Percentiles rank a stretch among this genome's conserved stretches.
phyloP scores from a whole-genome alignment of 2,888 invertebrate genomes.

The Eristalis tenax region DNA sequence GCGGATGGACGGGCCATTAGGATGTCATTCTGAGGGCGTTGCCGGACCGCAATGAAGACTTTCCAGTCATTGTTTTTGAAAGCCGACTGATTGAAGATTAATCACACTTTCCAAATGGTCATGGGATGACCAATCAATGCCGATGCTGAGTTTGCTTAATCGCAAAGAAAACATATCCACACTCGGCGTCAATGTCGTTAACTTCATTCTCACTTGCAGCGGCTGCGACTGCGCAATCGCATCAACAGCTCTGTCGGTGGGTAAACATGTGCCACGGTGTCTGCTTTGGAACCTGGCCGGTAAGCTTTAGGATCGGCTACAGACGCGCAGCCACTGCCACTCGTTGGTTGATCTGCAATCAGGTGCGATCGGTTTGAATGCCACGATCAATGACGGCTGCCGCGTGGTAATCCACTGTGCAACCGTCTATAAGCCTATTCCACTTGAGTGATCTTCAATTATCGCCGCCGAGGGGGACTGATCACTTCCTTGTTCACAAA shows the following conservation, averaged over 20 bases:
- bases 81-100: not conserved
- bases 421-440: conserved; percentile 4
- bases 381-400: not conserved
- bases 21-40: not conserved
- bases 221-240: not conserved
- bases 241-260: not conserved
- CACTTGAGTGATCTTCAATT: conserved; percentile 45
- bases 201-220: not conserved
- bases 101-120: not conserved
- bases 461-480: conserved; percentile 8
- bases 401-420: not conserved
- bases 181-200: not conserved
- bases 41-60: not conserved
- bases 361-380: not conserved
- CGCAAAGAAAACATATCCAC: not conserved
- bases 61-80: not conserved
- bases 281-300: not conserved
- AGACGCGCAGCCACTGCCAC: not conserved
- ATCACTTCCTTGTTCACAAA: conserved; percentile 30
- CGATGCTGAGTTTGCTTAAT: not conserved
- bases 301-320: not conserved
- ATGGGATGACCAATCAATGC: not conserved
- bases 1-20: not conserved
- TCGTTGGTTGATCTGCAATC: not conserved
- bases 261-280: not conserved